Evolutionary conservation across 2,113 vertebrate genomes (phyloP), one percentile per base, ranked within the genome.

Genomic region (Glaucidium brasilianum): DNA sequence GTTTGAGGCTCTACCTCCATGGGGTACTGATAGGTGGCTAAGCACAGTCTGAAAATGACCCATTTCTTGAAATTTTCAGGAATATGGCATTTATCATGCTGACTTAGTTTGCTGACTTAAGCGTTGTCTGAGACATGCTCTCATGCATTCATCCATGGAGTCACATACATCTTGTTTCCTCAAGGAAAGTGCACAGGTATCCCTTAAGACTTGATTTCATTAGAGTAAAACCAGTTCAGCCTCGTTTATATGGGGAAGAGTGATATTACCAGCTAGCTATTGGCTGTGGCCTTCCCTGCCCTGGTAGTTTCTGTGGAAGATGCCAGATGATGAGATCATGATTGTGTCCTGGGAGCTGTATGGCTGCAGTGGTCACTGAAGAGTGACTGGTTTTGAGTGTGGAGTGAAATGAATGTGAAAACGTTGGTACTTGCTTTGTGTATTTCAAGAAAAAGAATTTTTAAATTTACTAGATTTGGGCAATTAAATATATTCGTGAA

Each of bases 101-200:
- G n/a, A 35, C 13, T 79, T 62, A 62, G 8, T 78, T 90, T 82
- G 25, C 7, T 1, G 2, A 34, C 10, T 50, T 56, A 66, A 23
- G 14, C 16, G 17, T 85, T 71, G 21, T 76, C 41, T 73, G 55
- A 55, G 14, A 52, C 5, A 3, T 34, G 25, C 29, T 64, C 1
- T 0, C 2, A 1, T n/a, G 26, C 17, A 13, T 78, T 55, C 32
- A 25, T 64, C 37, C 12, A 5, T 59, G 47, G 41, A 13, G n/a
- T 91, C 52, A 14, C 10, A 8, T 32, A 4, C 7, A 10, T 72
- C 23, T 79, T 62, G 5, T 68, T 90, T 88, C 12, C 16, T 73
- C 10, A 34, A 50, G 41, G 50, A 84, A 55, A 77, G 27, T 66
- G 49, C 20, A 25, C 6, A 32, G 25, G 11, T 90, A 18, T 68